Base-by-base conservation (phyloP, 1,140 invertebrate genomes). In the Drosophila aff. region DNA sequence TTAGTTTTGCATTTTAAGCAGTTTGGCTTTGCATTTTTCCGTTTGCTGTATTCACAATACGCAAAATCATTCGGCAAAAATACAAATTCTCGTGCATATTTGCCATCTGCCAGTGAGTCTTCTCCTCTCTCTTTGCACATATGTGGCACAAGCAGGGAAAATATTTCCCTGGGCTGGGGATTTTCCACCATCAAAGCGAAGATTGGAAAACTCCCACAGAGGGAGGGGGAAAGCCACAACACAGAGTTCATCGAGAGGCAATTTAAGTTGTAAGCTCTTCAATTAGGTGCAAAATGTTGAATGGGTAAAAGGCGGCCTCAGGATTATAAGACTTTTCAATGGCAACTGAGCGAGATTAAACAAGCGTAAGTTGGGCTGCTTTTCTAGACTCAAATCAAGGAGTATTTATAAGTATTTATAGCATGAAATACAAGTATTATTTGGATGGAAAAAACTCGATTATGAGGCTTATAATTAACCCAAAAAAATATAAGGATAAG, bases 1-100 rank as follows among this genome's bases (percentile, higher is more conserved):
- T 87, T 87, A 89, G 84, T 87, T 87, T 89, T 89, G 84, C 79
- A 86, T 86, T 87, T 73, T 79, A 76, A 87, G 84, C 76, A 83
- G 59, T 73, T 87, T 87, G 83, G 67, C 67, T 85, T 82, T 82
- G 83, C 82, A 79, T 87, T 87, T 85, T 85, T 65, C 53, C 65
- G 43, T 73, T 73, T 72, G 49, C 73, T 23, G 26, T 50, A 50
- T 31, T 76, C 44, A 57, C 77, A 84, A 69, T 72, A 75, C 78
- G 68, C 64, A 81, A 85, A 85, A 85, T 85, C 82, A 74, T 85
- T 85, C 62, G 59, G 68, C 68, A 76, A 58, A 72, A 87, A 59
- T 66, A 82, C 71, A 82, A 86, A 86, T 86, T 85, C 82, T 64
- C 69, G 21, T 58, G 50, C 69, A 80, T 83, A 83, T 82, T 79